Evolutionary conservation across 2,113 vertebrate genomes (phyloP), one percentile per base, ranked within the genome.

Genomic region (Eptatretus burgeri): DNA sequence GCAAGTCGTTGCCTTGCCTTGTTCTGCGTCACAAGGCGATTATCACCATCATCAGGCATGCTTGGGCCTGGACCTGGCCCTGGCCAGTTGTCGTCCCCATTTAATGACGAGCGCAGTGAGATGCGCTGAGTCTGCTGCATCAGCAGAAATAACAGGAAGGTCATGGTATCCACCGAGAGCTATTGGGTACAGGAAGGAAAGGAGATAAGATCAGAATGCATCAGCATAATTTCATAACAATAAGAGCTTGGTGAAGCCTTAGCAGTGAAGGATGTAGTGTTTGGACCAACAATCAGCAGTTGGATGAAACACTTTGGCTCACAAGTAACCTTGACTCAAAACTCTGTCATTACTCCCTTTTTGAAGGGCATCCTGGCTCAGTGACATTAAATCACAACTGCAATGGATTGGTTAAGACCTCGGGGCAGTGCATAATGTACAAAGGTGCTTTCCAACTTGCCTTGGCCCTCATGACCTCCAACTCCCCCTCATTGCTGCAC

Each of bases 21-120:
- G 56, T 20, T 20, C 56, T 60, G 56, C 10, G 56, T 60, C n/a
- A 60, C n/a, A 2, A 20, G 20, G 9, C 56, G 12, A 17, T 12
- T 14, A 14, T 56, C 52, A 5, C 18, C n/a, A 11, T 60, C 56
- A 2, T 60, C 56, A 2, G 56, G 56, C 56, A 17, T n/a, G 56
- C 27, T 41, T 41, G 27, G 71, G 70, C 51, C 79, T 77, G n/a
- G n/a, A n/a, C n/a, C n/a, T 20, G 72, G 72, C 70, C 77, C 84
- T 52, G 91, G 91, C 91, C 91, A 98, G 64, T 94, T 87, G 65
- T 95, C 89, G 2, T 84, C 84, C 4, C 88, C 79, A 69, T 93
- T 71, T 19, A 87, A 93, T n/a, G n/a, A 20, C 10, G 76, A 78
- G 11, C 87, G 78, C 64, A 98, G 71, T 16, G 88, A 96, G 16